These are phyloP conservation scores for Alloplasta piceator DNA, from an alignment of 2,888 invertebrate species.

Conservation along the genomic window DNA sequence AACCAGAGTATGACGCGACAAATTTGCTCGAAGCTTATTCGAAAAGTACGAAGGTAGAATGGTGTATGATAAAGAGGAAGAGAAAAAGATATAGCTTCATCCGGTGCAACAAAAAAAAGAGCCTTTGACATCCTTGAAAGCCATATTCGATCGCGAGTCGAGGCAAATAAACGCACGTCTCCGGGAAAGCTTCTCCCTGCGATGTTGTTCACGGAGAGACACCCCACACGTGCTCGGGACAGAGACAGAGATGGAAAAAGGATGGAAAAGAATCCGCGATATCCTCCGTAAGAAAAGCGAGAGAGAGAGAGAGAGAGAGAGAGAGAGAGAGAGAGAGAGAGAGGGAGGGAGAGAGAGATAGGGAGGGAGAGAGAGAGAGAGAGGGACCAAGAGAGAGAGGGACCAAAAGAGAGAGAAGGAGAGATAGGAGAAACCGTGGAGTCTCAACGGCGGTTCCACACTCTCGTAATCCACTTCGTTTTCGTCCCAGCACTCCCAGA, in stretches of 20 bases:
- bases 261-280: background rate
- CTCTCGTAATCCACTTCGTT: conserved; percentile 63
- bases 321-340: background rate
- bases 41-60: background rate
- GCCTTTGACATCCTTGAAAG: background rate
- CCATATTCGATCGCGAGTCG: background rate
- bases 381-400: background rate
- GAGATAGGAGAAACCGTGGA: conserved; percentile 16
- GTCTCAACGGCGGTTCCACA: conserved; percentile 32
- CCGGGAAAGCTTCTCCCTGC: conserved; percentile 2
- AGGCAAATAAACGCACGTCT: background rate
- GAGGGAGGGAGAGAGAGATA: background rate
- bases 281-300: background rate
- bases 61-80: background rate
- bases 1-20: too few species aligned
- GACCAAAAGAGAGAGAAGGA: conserved; percentile 23
- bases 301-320: background rate
- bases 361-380: background rate
- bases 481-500: conserved; percentile 32
- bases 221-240: background rate
- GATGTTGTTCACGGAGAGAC: conserved; percentile 42
- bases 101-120: background rate
- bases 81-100: background rate
- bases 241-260: background rate
- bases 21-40: too few species aligned